Evolutionary conservation across 2,797 vertebrate genomes (phyloP).

Genomic region (Sphenodon punctatus): DNA sequence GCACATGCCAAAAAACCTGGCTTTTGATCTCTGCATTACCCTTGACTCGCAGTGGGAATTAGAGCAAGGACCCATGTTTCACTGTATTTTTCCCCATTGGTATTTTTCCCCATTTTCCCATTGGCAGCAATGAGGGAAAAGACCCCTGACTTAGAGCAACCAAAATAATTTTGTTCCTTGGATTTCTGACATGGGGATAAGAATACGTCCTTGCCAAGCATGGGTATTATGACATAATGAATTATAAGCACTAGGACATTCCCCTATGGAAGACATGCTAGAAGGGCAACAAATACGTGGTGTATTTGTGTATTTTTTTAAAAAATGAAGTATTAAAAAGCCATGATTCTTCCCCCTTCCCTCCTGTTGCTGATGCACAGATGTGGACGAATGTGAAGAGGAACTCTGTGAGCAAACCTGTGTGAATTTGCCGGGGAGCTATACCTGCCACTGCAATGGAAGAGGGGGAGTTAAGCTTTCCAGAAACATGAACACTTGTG

Average conservation of each 20-base stretch:
- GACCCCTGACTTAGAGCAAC: too few species aligned
- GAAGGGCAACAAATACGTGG: too few species aligned
- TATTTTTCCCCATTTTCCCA: too few species aligned
- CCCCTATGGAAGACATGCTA: too few species aligned
- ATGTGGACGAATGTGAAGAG: constrained; percentile 91
- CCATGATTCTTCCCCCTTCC: not conserved
- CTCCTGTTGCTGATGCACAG: constrained; percentile 64
- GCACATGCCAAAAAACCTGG: constrained; percentile 1
- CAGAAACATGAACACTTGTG: constrained; percentile 87
- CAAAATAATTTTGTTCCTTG: too few species aligned
- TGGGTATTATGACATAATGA: too few species aligned
- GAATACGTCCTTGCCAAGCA: too few species aligned
- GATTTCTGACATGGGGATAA: too few species aligned
- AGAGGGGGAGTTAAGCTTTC: constrained; percentile 88
- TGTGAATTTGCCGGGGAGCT: constrained; percentile 90
- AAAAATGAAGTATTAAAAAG: not conserved
- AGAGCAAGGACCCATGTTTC: too few species aligned
- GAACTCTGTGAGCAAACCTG: constrained; percentile 88
- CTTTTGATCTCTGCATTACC: constrained; percentile 24
- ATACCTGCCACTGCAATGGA: constrained; percentile 93
- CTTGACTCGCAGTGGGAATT: constrained; percentile 2
- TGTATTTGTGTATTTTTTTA: not conserved
- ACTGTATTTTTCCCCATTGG: too few species aligned
- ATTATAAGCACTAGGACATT: too few species aligned
- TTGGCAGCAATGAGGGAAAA: too few species aligned